Conservation (phyloP, 1,140 invertebrate species). For the Maniola jurtina region DNA sequence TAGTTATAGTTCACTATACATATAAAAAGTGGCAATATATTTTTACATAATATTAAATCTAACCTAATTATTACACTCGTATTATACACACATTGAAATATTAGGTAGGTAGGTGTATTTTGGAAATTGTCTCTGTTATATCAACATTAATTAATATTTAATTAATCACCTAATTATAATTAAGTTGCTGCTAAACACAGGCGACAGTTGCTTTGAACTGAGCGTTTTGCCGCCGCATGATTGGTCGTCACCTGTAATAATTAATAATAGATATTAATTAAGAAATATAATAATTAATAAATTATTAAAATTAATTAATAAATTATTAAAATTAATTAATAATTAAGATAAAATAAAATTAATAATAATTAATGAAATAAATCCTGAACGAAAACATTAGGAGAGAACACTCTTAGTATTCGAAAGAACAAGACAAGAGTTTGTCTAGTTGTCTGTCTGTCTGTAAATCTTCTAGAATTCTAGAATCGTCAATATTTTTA, state of each 20-base stretch:
- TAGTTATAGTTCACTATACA: not conserved
- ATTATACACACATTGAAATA: slow-evolving; percentile 19
- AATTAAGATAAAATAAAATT: too few species aligned
- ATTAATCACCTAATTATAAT: not conserved
- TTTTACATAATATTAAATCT: not conserved
- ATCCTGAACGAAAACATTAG: too few species aligned
- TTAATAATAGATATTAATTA: slow-evolving; percentile 10
- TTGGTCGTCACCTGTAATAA: slow-evolving; percentile 62
- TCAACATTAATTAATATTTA: slow-evolving; percentile 17
- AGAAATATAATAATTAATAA: slow-evolving; percentile 2
- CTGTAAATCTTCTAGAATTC: too few species aligned
- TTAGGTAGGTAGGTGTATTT: slow-evolving; percentile 2
- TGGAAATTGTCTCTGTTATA: slow-evolving; percentile 13
- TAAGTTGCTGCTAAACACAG: slow-evolving; percentile 45
- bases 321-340: too few species aligned
- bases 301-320: too few species aligned
- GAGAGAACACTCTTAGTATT: too few species aligned
- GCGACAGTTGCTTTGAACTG: slow-evolving; percentile 68
- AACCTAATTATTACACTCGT: too few species aligned
- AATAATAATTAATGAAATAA: too few species aligned
- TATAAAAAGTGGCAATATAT: not conserved
- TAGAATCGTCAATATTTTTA: too few species aligned
- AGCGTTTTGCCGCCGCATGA: slow-evolving; percentile 66
- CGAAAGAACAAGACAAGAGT: too few species aligned
- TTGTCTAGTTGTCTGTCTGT: too few species aligned